These are phyloP conservation scores for Norana najaformis DNA, from an alignment of 2,888 invertebrate species.

Conservation along the genomic window DNA sequence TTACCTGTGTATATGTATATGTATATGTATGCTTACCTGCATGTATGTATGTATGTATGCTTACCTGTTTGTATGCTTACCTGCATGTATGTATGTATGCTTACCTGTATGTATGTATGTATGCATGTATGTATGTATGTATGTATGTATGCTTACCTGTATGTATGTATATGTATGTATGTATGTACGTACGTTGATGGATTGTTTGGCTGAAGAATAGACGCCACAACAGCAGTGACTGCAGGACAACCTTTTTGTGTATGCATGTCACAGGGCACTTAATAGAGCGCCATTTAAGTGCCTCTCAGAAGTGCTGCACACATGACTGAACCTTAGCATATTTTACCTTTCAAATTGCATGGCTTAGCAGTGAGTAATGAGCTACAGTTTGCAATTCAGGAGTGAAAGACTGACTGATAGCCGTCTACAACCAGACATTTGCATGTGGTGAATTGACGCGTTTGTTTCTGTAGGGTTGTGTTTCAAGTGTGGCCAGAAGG, in stretches of 20 bases:
- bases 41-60: conserved; percentile 25
- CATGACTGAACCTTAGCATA: no score
- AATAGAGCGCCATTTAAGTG: no score
- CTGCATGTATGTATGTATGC: not conserved
- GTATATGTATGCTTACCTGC: conserved; percentile 16
- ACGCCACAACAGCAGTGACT: no score
- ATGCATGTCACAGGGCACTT: no score
- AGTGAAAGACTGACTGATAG: not conserved
- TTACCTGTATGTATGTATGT: not conserved
- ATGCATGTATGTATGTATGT: conserved; percentile 29
- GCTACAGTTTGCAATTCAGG: not conserved
- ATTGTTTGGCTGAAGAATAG: no score
- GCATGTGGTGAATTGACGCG: not conserved
- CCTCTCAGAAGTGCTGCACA: no score
- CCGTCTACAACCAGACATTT: not conserved
- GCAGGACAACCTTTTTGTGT: no score
- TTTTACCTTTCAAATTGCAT: no score
- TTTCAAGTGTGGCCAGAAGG: conserved; percentile 90
- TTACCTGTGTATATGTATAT: not conserved
- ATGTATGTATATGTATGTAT: not conserved
- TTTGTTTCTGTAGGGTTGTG: conserved; percentile 77
- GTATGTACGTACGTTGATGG: no score
- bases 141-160: not conserved
- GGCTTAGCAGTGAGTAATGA: no score
- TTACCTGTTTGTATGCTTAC: not conserved